These are phyloP conservation scores for Amiota communis DNA, from an alignment of 2,888 invertebrate species.

Conservation along the genomic window DNA sequence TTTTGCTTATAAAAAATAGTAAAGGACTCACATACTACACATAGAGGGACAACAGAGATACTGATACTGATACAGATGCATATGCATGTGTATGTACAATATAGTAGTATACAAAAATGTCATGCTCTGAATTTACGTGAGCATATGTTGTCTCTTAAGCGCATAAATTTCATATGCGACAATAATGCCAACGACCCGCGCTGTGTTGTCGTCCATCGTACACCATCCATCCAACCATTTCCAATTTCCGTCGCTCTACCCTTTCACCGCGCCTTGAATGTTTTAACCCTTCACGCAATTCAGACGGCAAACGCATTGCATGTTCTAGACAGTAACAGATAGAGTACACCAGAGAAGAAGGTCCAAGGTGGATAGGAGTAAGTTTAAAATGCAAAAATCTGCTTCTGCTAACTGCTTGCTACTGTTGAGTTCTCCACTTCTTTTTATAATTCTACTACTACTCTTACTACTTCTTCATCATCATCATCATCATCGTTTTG, in stretches of 20 bases:
- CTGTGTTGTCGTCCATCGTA: background rate
- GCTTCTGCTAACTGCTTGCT: background rate
- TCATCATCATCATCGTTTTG: background rate
- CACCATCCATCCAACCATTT: background rate
- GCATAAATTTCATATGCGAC: constrained; percentile 54
- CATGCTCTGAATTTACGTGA: constrained; percentile 64
- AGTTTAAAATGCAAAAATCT: no score
- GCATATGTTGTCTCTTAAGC: constrained; percentile 66
- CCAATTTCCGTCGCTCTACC: background rate
- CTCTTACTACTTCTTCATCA: background rate
- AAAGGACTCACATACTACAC: background rate
- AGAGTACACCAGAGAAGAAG: background rate
- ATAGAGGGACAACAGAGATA: no score
- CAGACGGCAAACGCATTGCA: background rate
- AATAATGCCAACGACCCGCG: background rate
- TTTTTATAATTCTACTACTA: background rate
- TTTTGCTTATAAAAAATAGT: background rate
- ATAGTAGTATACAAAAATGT: constrained; percentile 54
- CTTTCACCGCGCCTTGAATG: background rate
- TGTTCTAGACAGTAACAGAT: background rate
- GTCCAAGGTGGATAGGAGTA: background rate
- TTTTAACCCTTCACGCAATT: background rate
- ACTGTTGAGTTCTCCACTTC: background rate
- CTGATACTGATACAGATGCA: background rate
- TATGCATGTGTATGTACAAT: background rate